phyloP scores from a whole-genome alignment of 2,888 invertebrate species.

The Spicauda simplicius region DNA sequence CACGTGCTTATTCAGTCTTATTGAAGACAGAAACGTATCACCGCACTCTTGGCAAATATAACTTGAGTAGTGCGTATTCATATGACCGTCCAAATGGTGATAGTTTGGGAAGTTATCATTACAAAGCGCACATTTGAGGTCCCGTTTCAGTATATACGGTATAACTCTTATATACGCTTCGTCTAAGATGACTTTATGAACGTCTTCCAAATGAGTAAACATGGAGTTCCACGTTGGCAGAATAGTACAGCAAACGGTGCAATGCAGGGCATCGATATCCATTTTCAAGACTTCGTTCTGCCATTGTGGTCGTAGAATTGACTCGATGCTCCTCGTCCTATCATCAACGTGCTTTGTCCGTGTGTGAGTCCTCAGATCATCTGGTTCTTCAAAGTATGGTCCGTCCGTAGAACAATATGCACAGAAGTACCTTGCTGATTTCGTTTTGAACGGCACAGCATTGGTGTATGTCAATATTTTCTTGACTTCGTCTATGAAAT shows the following conservation, averaged over 20 bases:
- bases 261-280: slow-evolving; percentile 57
- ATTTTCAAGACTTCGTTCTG: slow-evolving; percentile 63
- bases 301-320: slow-evolving; percentile 57
- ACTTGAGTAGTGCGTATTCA: slow-evolving; percentile 69
- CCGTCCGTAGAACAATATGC: slow-evolving; percentile 57
- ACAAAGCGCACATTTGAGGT: slow-evolving; percentile 59
- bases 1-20: slow-evolving; percentile 61
- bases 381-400: slow-evolving; percentile 52
- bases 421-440: slow-evolving; percentile 53
- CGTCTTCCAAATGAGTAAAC: slow-evolving; percentile 57
- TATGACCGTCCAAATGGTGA: slow-evolving; percentile 60
- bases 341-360: slow-evolving; percentile 50
- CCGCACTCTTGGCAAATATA: slow-evolving; percentile 68
- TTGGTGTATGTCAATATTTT: slow-evolving; percentile 59
- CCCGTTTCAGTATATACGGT: slow-evolving; percentile 54
- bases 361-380: slow-evolving; percentile 57
- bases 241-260: slow-evolving; percentile 51
- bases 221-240: slow-evolving; percentile 58
- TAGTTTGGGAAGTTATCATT: slow-evolving; percentile 50
- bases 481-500: slow-evolving; percentile 57
- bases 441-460: slow-evolving; percentile 62
- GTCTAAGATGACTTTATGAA: slow-evolving; percentile 53
- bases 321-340: slow-evolving; percentile 50
- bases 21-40: slow-evolving; percentile 54
- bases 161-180: slow-evolving; percentile 56